Evolutionary conservation across 2,888 invertebrate genomes (phyloP).

Genomic region (Acrocera orbiculus): DNA sequence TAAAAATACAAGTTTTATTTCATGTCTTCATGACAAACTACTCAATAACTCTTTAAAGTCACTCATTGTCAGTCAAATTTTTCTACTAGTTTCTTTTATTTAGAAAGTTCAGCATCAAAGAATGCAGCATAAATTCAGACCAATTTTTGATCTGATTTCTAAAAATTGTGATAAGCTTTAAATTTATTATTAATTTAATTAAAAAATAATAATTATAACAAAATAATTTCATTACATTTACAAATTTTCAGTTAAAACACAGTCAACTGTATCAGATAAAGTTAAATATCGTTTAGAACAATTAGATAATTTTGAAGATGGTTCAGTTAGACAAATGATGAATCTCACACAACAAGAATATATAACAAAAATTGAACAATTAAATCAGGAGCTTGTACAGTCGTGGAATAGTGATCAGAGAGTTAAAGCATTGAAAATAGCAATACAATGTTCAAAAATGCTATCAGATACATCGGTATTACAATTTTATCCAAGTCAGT

Average conservation of each 20-base stretch:
- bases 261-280: conserved; percentile 66
- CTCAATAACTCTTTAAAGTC: too few relatives aligned
- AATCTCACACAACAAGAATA: conserved; percentile 89
- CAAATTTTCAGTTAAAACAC: conserved; percentile 53
- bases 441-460: conserved; percentile 90
- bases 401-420: conserved; percentile 93
- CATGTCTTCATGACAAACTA: too few relatives aligned
- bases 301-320: conserved; percentile 86
- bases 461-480: conserved; percentile 76
- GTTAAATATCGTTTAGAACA: conserved; percentile 83
- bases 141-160: too few relatives aligned
- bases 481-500: conserved; percentile 96
- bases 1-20: too few relatives aligned
- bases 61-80: too few relatives aligned
- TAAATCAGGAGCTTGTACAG: conserved; percentile 75
- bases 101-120: too few relatives aligned
- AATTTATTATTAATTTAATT: too few relatives aligned
- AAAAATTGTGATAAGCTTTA: conserved; percentile 1
- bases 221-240: conserved; percentile 28
- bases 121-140: too few relatives aligned
- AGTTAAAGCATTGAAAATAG: conserved; percentile 89
- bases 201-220: conserved; percentile 3
- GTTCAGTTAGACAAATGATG: conserved; percentile 66
- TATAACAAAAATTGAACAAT: conserved; percentile 67
- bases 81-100: too few relatives aligned